phyloP scores from a whole-genome alignment of 2,113 vertebrate species.

The Psephotus haematonotus region DNA sequence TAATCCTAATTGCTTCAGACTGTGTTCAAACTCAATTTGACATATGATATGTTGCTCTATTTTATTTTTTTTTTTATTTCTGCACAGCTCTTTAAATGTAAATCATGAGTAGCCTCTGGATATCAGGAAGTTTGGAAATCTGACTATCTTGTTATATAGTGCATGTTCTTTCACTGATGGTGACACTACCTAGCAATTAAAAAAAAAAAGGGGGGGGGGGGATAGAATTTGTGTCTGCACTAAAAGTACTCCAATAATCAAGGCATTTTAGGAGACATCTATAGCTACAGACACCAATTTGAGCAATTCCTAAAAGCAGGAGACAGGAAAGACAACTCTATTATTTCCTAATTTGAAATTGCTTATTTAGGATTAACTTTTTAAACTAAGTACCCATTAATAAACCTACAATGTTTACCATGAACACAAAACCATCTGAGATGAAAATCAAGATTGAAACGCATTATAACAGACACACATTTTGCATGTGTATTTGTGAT shows the following conservation, averaged over 20 bases:
- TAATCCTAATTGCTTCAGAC: slow-evolving; percentile 59
- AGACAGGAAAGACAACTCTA: background rate
- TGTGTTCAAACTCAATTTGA: slow-evolving; percentile 42
- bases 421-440: background rate
- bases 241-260: background rate
- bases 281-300: background rate
- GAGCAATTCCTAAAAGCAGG: background rate
- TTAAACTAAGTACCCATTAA: background rate
- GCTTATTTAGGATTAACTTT: background rate
- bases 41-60: background rate
- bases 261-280: background rate
- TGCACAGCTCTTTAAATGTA: background rate
- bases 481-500: background rate
- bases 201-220: background rate
- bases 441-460: background rate
- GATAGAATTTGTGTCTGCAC: background rate
- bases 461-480: background rate
- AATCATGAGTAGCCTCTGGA: background rate
- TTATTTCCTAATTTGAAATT: background rate
- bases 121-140: background rate
- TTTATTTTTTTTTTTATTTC: background rate
- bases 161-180: background rate
- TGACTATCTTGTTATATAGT: background rate
- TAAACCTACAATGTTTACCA: background rate
- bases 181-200: background rate